These are phyloP conservation scores for Melanotaenia maccullochi DNA, from an alignment of 2,797 vertebrate genomes.

Conservation along the genomic window DNA sequence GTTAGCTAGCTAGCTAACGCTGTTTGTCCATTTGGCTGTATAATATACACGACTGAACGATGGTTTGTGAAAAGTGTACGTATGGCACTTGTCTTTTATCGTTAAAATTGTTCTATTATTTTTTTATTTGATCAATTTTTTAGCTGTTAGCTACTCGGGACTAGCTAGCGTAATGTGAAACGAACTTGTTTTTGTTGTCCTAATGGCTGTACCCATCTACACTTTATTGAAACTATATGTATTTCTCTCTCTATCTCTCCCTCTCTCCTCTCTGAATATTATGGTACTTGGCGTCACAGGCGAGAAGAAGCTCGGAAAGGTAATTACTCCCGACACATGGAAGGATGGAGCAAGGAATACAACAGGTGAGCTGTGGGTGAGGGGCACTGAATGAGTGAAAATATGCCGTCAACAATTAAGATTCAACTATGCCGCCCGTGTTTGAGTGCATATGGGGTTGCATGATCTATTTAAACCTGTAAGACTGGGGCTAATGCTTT, in stretches of 20 bases:
- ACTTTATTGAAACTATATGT: neutral
- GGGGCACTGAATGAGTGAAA: neutral
- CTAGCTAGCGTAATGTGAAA: slow-evolving; percentile 21
- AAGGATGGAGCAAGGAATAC: slow-evolving; percentile 98
- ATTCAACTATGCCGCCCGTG: neutral
- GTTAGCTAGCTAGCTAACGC: slow-evolving; percentile 1
- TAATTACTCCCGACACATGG: slow-evolving; percentile 98
- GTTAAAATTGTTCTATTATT: neutral
- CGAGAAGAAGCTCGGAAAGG: slow-evolving; percentile 96
- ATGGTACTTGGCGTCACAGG: slow-evolving; percentile 75
- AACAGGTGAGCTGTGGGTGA: slow-evolving; percentile 83
- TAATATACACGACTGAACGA: slow-evolving; percentile 34
- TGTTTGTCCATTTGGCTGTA: neutral
- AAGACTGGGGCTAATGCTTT: neutral
- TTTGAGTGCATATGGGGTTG: neutral
- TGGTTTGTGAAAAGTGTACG: slow-evolving; percentile 87
- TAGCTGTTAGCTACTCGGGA: neutral
- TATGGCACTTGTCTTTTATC: slow-evolving; percentile 5
- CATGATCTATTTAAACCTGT: neutral
- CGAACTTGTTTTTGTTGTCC: neutral
- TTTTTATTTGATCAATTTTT: neutral
- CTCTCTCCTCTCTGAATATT: no score
- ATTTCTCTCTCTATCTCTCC: neutral
- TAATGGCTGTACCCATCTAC: neutral
- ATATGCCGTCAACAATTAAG: neutral